Evolutionary conservation across 2,888 invertebrate genomes (phyloP).

Genomic region (Pocota personata): DNA sequence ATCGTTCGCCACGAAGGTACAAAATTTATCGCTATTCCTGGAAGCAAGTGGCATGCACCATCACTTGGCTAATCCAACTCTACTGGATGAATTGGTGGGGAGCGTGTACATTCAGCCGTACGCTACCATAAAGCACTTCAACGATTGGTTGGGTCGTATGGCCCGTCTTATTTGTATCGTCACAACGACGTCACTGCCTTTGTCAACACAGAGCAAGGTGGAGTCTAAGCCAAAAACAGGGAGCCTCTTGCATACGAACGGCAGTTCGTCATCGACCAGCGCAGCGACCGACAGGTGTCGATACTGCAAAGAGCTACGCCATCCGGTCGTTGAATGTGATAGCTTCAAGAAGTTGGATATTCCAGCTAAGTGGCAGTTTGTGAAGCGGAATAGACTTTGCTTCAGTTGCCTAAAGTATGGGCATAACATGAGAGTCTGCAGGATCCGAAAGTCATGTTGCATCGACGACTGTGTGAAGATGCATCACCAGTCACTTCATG

Average conservation of each 20-base stretch:
- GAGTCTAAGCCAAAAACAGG: background rate
- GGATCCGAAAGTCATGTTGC: background rate
- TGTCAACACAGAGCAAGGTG: background rate
- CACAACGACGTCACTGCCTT: background rate
- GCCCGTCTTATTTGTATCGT: slow-evolving; percentile 4
- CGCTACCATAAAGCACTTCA: slow-evolving; percentile 21
- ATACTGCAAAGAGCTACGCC: background rate
- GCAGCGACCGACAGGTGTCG: background rate
- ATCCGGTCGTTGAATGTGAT: slow-evolving; percentile 11
- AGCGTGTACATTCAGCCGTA: slow-evolving; percentile 5
- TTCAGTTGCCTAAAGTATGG: slow-evolving; percentile 1
- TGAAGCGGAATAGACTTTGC: background rate
- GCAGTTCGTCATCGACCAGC: background rate
- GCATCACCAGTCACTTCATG: slow-evolving; percentile 15
- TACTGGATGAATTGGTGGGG: slow-evolving; percentile 35
- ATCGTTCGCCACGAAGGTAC: background rate
- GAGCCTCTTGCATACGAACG: background rate
- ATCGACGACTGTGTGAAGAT: background rate
- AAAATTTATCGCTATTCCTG: background rate
- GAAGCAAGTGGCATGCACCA: slow-evolving; percentile 13
- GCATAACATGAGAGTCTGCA: background rate
- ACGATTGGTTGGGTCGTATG: slow-evolving; percentile 4
- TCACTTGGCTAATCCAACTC: slow-evolving; percentile 27
- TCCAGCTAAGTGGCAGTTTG: slow-evolving; percentile 2
- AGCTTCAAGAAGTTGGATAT: background rate